phyloP scores from a whole-genome alignment of 2,113 vertebrate species.

The Halcyon senegalensis region DNA sequence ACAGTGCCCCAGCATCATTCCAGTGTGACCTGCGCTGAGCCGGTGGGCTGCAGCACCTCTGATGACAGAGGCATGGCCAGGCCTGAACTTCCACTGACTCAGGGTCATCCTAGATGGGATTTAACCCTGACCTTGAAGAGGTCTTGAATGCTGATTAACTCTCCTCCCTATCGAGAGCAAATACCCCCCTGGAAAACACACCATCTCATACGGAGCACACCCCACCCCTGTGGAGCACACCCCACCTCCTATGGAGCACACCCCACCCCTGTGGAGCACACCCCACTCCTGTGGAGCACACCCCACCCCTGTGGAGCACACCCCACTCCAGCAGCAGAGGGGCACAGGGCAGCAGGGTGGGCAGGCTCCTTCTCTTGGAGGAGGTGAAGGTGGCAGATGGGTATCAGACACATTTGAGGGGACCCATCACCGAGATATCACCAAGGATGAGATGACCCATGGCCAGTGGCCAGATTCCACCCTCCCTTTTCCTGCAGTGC shows the following conservation, averaged over 20 bases:
- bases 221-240: background rate
- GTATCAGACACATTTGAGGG: background rate
- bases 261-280: background rate
- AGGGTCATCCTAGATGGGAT: background rate
- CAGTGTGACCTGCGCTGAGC: rapidly evolving
- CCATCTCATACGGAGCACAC: background rate
- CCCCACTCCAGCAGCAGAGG: too few relatives aligned
- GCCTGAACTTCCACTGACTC: background rate
- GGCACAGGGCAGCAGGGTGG: background rate
- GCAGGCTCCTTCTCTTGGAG: background rate
- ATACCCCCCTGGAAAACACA: too few relatives aligned
- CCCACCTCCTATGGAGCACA: background rate
- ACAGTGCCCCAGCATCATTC: background rate
- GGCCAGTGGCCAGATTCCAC: background rate
- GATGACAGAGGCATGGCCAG: background rate
- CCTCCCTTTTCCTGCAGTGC: background rate
- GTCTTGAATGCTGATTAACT: background rate
- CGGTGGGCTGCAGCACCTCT: background rate
- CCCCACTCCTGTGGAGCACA: background rate
- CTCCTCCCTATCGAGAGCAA: background rate
- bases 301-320: background rate
- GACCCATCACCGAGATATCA: rapidly evolving
- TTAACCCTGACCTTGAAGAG: background rate
- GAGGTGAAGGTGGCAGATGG: background rate
- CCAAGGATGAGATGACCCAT: background rate